phyloP scores from a whole-genome alignment of 2,113 vertebrate species.

The Chitala chitala region DNA sequence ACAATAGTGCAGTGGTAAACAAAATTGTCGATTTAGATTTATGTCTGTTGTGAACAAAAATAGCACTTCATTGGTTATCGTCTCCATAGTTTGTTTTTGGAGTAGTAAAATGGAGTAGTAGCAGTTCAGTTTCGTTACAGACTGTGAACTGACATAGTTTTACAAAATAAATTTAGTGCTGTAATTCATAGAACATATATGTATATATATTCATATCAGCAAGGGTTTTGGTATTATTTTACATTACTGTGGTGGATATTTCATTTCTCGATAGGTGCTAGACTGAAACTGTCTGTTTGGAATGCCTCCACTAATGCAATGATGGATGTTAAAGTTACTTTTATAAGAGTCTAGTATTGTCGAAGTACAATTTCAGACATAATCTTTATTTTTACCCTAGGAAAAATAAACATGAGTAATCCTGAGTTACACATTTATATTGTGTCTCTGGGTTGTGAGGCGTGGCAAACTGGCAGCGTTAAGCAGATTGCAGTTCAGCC shows the following conservation, averaged over 20 bases:
- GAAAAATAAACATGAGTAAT: neutral
- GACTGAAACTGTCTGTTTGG: neutral
- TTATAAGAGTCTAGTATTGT: neutral
- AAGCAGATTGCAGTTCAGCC: slow-evolving; percentile 23
- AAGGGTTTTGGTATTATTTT: neutral
- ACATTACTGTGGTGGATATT: neutral
- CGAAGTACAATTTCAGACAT: neutral
- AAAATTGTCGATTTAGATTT: neutral
- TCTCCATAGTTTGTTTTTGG: too few relatives aligned
- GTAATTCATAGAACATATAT: neutral
- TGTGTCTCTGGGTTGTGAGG: neutral
- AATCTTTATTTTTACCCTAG: neutral
- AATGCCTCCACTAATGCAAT: neutral
- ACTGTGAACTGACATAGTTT: neutral
- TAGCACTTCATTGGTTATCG: neutral
- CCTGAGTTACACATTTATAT: neutral
- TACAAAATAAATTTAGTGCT: neutral
- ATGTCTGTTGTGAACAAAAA: neutral
- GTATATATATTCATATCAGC: neutral
- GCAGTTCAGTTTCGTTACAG: neutral
- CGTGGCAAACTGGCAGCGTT: neutral
- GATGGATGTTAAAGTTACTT: neutral
- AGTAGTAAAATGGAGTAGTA: neutral
- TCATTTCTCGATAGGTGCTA: neutral
- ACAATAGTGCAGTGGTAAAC: neutral